phyloP scores from a whole-genome alignment of 1,140 invertebrate species.

The Magallana ariakensis region DNA sequence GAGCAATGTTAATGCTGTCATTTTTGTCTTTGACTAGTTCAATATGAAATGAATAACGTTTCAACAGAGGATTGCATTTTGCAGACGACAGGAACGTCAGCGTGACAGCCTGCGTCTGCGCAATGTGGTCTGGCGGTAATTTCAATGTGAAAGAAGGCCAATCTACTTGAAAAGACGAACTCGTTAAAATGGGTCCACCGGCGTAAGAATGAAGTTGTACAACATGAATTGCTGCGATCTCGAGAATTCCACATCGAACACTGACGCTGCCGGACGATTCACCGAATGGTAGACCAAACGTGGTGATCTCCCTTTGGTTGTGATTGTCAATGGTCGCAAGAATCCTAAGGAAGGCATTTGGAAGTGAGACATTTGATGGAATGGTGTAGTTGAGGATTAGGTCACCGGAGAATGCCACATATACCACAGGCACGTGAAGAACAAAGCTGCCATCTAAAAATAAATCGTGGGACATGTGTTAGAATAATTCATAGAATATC shows the following conservation, averaged over 20 bases:
- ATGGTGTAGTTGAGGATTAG: constrained; percentile 61
- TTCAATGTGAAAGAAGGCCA: constrained; percentile 66
- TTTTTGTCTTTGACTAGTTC: constrained; percentile 53
- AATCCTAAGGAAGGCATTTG: constrained; percentile 67
- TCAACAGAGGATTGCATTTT: constrained; percentile 60
- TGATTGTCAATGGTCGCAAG: constrained; percentile 1
- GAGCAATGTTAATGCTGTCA: constrained; percentile 12
- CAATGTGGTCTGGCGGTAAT: constrained; percentile 62
- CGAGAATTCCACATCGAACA: constrained; percentile 66
- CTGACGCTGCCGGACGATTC: constrained; percentile 50
- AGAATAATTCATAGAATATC: too few relatives aligned
- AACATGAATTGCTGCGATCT: constrained; percentile 63
- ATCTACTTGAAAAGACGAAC: constrained; percentile 56
- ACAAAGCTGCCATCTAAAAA: constrained; percentile 59
- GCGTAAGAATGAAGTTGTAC: constrained; percentile 64
- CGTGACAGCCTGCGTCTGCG: constrained; percentile 61
- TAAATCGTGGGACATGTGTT: not conserved
- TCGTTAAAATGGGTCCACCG: constrained; percentile 61
- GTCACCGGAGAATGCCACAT: constrained; percentile 63
- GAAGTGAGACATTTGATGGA: constrained; percentile 61
- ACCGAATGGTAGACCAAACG: constrained; percentile 57
- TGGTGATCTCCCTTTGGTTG: constrained; percentile 60
- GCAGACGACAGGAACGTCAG: constrained; percentile 63
- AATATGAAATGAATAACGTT: constrained; percentile 58
- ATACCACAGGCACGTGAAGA: constrained; percentile 55